phyloP scores from a whole-genome alignment of 2,113 vertebrate species.

The Muntiacus muntjak region DNA sequence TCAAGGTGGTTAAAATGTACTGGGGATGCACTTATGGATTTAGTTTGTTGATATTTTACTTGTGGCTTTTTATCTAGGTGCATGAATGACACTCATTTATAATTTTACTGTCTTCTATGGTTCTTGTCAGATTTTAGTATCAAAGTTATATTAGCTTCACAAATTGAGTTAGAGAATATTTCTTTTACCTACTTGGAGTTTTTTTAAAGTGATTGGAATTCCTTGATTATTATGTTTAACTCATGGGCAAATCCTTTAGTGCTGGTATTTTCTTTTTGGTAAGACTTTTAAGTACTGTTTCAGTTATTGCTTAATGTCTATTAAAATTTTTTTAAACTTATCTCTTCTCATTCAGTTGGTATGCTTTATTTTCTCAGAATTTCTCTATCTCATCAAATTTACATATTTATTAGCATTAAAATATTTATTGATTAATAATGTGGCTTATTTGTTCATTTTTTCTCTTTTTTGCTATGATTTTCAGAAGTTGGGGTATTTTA shows the following conservation, averaged over 20 bases:
- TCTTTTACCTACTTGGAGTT: not conserved
- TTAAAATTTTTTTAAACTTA: not conserved
- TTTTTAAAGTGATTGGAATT: not conserved
- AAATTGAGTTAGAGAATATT: slow-evolving; percentile 17
- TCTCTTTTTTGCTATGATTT: not conserved
- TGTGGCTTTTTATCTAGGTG: not conserved
- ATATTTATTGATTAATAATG: not conserved
- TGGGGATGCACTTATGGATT: not conserved
- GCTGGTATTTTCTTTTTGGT: not conserved
- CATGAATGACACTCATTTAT: not conserved
- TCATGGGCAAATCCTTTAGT: not conserved
- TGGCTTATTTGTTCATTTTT: not conserved
- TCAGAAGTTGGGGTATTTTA: not conserved
- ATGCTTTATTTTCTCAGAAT: not conserved
- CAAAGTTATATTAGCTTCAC: not conserved
- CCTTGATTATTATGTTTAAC: not conserved
- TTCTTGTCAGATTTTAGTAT: slow-evolving; percentile 16
- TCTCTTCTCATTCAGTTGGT: not conserved
- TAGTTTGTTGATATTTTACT: not conserved
- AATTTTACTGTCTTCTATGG: slow-evolving; percentile 7
- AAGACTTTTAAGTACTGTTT: slow-evolving; percentile 11
- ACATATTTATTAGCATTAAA: not conserved
- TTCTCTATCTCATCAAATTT: not conserved
- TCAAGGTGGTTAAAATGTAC: not conserved
- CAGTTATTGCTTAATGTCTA: slow-evolving; percentile 3